Base-by-base conservation (phyloP, 2,113 vertebrate genomes). In the Chlorodrepanis virens region DNA sequence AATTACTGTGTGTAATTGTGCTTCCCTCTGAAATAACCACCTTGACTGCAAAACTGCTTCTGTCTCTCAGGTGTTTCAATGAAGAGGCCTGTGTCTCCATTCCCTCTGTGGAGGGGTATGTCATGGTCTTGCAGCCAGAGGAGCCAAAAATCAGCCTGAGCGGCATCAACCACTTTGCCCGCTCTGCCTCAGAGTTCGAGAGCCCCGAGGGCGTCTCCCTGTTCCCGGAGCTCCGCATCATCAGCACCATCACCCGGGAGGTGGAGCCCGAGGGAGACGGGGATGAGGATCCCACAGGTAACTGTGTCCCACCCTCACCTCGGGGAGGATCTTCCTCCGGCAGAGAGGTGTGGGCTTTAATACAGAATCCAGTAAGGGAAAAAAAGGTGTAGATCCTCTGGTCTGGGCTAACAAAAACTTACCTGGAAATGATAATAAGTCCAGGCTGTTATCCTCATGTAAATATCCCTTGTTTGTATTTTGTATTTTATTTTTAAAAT, bases 101-200 rank as follows among this genome's bases (percentile, higher is more conserved):
- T 25, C 98, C 99, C 5, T 98, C 98, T 2, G 98, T 98, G 8
- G 99, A 99, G 59, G 98, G 99, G 10, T 99, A 99, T 0, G 98
- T 99, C 59, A 99, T 99, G 99, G 99, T 99, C 49, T 76, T 99
- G 95, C 99, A 99, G 95, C 99, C 99, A 0, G 99, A 99, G 61
- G 99, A 99, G 37, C 99, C 99, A 3, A 99, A 99, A 83, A 99
- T 99, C 98, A 99, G 99, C 97, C 97, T 99, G 52, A 99, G 99
- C 4, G 99, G 99, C 69, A 98, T 99, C 35, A 99, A 99, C 97
- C 99, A 99, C 91, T 99, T 99, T 64, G 99, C 99, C 40, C 99
- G 99, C n/a, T 99, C 99, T 2, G 99, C 99, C 2, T 98, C 98
- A 0, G 99, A 99, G 89, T 99, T 99, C 4, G 99, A 99, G 97